phyloP scores from a whole-genome alignment of 2,888 invertebrate species.

The Eretmocerus hayati region DNA sequence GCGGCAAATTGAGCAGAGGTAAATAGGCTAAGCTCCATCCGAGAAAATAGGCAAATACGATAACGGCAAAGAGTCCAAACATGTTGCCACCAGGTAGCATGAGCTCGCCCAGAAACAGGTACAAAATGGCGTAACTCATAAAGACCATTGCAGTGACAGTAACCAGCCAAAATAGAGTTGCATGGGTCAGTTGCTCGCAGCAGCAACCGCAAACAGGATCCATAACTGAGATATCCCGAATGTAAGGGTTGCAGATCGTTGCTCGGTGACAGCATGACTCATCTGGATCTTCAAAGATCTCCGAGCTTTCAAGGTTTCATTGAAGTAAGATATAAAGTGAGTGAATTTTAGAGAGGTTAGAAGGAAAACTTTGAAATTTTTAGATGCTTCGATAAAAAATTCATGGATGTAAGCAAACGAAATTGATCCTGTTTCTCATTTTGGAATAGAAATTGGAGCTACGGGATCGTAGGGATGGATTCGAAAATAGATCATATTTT shows the following conservation, averaged over 20 bases:
- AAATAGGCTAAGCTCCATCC: constrained; percentile 36
- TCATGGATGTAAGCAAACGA: too few relatives aligned
- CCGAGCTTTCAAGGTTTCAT: too few relatives aligned
- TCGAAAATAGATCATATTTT: too few relatives aligned
- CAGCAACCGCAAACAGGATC: constrained; percentile 22
- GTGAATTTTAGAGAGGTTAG: too few relatives aligned
- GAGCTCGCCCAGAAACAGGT: constrained; percentile 30
- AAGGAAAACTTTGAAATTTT: too few relatives aligned
- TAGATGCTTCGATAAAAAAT: too few relatives aligned
- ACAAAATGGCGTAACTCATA: constrained; percentile 30
- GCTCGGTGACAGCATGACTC: constrained; percentile 34
- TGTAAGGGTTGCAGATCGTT: constrained; percentile 28
- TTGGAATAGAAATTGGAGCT: too few relatives aligned
- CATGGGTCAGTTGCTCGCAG: constrained; percentile 29
- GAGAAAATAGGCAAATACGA: constrained; percentile 31
- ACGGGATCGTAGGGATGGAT: too few relatives aligned
- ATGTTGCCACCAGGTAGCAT: constrained; percentile 33
- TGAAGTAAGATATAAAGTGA: too few relatives aligned
- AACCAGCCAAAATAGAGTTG: constrained; percentile 29
- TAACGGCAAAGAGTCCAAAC: constrained; percentile 33
- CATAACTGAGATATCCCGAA: constrained; percentile 32
- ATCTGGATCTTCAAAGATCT: constrained; percentile 15
- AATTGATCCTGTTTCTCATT: too few relatives aligned
- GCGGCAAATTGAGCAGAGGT: constrained; percentile 46
- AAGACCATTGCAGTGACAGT: constrained; percentile 22